Evolutionary conservation across 2,888 invertebrate species (phyloP), one percentile per base, ranked within the genome.

Genomic region (Lagria hirta): DNA sequence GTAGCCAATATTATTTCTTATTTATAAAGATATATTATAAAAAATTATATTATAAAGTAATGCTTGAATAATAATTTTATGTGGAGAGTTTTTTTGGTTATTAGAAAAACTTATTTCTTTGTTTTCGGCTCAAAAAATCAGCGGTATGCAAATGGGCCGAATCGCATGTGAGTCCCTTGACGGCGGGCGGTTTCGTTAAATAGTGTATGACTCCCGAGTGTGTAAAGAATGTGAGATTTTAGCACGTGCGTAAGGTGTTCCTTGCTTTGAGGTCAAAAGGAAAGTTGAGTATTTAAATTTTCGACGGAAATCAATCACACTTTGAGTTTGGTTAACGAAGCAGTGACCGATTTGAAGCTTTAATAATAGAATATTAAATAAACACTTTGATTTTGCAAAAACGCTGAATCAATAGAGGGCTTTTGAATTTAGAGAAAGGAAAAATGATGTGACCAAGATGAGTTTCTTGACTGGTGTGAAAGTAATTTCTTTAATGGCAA

Each of bases 231-330:
- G 27, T 37, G 27, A 28, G 37, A 37, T 37, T 37, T 37, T 17
- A n/a, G 28, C 37, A 37, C 37, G 37, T 37, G 27, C 37, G 8
- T 37, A 37, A 37, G 28, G 27, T 37, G 37, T n/a, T n/a, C n/a
- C n/a, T n/a, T n/a, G 36, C 27, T 18, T 27, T 36, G 36, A 36
- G 37, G 37, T 27, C 23, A 18, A 21, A 18, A 13, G 11, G 33
- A 3, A n/a, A n/a, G n/a, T n/a, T n/a, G n/a, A n/a, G n/a, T n/a
- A n/a, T n/a, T n/a, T n/a, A n/a, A n/a, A n/a, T n/a, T 4, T 37
- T 37, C 20, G 14, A 28, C 7, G 17, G 10, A 18, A 35, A 35
- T 26, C 26, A 35, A 35, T 35, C 26, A 24, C 6, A 17, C 13
- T 29, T 16, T 15, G 12, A 15, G 24, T 35, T 11, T 15, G 23